These are phyloP conservation scores for Toxotes jaculatrix DNA, from an alignment of 2,113 vertebrate genomes.

Conservation along the genomic window DNA sequence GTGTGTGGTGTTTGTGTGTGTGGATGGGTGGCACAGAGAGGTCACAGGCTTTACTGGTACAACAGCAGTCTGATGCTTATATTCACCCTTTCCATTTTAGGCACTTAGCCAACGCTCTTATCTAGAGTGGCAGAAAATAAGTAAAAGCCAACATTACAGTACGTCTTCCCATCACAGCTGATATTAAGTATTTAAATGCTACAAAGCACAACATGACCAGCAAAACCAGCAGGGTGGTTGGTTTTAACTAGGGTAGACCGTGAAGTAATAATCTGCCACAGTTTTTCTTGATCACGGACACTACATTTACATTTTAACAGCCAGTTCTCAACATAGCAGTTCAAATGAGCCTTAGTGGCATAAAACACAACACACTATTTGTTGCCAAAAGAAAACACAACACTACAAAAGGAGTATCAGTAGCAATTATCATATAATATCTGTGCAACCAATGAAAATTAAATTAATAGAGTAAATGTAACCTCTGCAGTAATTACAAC, in stretches of 20 bases:
- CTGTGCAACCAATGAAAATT: neutral
- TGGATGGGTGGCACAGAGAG: conserved; percentile 43
- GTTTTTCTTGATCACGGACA: neutral
- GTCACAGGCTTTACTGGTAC: conserved; percentile 57
- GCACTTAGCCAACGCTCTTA: conserved; percentile 39
- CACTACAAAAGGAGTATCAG: neutral
- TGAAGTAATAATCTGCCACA: conserved; percentile 1
- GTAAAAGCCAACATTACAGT: conserved; percentile 20
- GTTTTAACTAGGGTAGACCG: neutral
- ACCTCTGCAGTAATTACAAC: neutral
- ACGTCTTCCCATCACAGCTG: neutral
- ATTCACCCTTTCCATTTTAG: conserved; percentile 46
- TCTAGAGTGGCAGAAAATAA: conserved; percentile 46
- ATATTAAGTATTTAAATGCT: conserved; percentile 19
- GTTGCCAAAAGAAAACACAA: neutral
- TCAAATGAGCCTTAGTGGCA: conserved; percentile 7
- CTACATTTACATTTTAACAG: conserved; percentile 5
- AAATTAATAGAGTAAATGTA: neutral
- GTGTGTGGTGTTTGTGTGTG: neutral
- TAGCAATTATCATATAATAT: conserved; percentile 6
- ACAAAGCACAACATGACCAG: conserved; percentile 35
- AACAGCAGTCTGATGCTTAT: conserved; percentile 30
- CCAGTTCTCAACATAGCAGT: neutral
- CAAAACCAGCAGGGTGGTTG: conserved; percentile 8
- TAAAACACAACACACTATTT: neutral